These are phyloP conservation scores for Julus scandinavius DNA, from an alignment of 2,888 invertebrate genomes.

Conservation along the genomic window DNA sequence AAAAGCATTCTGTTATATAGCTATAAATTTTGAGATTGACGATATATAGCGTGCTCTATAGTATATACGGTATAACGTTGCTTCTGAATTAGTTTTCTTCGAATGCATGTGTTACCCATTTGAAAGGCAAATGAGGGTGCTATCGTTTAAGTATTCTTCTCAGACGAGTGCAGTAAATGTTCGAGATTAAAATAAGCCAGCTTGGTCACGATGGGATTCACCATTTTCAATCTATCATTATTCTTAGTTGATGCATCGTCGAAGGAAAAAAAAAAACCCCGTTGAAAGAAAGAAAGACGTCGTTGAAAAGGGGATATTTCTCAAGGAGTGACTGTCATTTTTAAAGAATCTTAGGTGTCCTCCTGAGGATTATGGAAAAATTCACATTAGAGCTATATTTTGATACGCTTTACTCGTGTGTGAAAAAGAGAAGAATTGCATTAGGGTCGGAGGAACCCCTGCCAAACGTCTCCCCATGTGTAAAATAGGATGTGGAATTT, in stretches of 20 bases:
- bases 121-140: slow-evolving; percentile 23
- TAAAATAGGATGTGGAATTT: background rate
- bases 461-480: background rate
- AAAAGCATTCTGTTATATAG: background rate
- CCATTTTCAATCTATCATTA: slow-evolving; percentile 33
- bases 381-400: slow-evolving; percentile 21
- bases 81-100: slow-evolving; percentile 23
- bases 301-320: slow-evolving; percentile 1
- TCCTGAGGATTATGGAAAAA: slow-evolving; percentile 33
- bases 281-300: slow-evolving; percentile 23
- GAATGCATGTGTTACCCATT: slow-evolving; percentile 6
- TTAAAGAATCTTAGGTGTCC: slow-evolving; percentile 33
- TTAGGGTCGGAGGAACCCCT: background rate
- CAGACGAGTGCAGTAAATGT: slow-evolving; percentile 5
- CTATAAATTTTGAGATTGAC: background rate
- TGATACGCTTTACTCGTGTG: background rate
- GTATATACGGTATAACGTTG: background rate
- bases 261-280: background rate
- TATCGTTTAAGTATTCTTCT: slow-evolving; percentile 11
- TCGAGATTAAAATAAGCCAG: slow-evolving; percentile 33
- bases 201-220: slow-evolving; percentile 33
- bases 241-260: background rate
- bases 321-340: slow-evolving; percentile 21
- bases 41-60: background rate
- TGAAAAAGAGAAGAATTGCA: background rate